Base-by-base conservation (phyloP, 2,888 invertebrate species). In the Oligia strigilis region DNA sequence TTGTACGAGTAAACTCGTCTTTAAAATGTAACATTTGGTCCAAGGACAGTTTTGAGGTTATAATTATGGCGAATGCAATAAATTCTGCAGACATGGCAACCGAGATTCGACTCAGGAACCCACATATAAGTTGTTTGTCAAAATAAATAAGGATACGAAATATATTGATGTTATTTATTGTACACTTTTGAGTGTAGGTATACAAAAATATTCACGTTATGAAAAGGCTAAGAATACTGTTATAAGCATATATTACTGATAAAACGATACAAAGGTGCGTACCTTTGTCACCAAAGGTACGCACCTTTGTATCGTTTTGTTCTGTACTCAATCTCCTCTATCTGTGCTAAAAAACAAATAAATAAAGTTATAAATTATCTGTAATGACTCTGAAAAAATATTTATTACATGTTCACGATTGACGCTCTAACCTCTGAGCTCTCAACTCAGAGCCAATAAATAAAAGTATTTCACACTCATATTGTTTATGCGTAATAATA, bases 11-110 rank as follows among this genome's bases (percentile, higher is more conserved):
- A 55, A 70, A 77, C 29, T 65, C 55, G 67, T 74, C 43, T 69
- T 55, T 62, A 19, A 71, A 78, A 66, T 72, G 83, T 73, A 46
- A 73, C 75, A 87, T 85, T 87, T 74, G 67, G 88, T 77, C 72
- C 87, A 88, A 88, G 88, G 87, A 66, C 85, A 78, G 49, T 67
- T 67, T 81, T 66, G n/a, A 70, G 72, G 78, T 72, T 79, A 74
- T 73, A 81, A 82, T 72, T 75, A 81, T 81, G 74, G 64, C 49
- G 64, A 78, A n/a, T 46, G 60, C 72, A 62, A 85, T 86, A 81
- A 81, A 78, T 82, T 71, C 60, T 71, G 62, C 75, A 77, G 72
- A 72, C 75, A 70, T 72, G n/a, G 67, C 62, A 36, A 65, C 64
- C 6, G 36, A 70, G 55, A 65, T 64, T 40, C 9, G 64, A n/a